Base-by-base conservation (phyloP, 1,140 invertebrate species). In the Caerostris extrusa region DNA sequence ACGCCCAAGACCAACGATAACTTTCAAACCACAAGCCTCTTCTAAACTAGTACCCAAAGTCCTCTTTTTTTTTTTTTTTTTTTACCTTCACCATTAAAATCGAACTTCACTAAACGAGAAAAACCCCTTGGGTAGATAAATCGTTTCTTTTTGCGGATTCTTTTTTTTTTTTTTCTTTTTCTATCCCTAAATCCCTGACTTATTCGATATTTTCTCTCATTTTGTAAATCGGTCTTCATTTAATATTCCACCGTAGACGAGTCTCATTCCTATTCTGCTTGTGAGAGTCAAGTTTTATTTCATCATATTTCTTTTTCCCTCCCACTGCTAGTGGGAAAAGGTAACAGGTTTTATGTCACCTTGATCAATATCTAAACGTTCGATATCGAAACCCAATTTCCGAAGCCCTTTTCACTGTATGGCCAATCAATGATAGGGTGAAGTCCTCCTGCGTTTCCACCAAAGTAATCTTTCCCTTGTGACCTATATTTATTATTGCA, bases 301-400 rank as follows among this genome's bases (percentile, higher is more conserved):
- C 57, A 85, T 57, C 71, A 77, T 85, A 57, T 57, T 81, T 81
- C 71, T 60, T 60, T 91, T 91, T 82, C 58, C 34, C 6, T 50
- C 86, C 7, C 50, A 17, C 14, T 88, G 64, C 55, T 17, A 60
- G 83, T 10, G 64, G 83, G 83, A 60, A 71, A 90, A 69, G 88
- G 86, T 61, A 90, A 91, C 90, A 71, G 55, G 90, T 91, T 91
- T 82, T 82, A 91, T 81, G 90, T 91, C 90, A 91, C 90, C 58
- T 60, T 91, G 90, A 91, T 91, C 90, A 91, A 91, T 91, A 91
- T 58, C 77, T 57, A 58, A 91, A 69, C 50, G 50, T 53, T 50
- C 90, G 69, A 91, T 91, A 91, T 91, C 58, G 90, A 82, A 91
- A 91, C 90, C 90, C 90, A 91, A 91, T 91, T 91, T 91, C 34